These are phyloP conservation scores for Anas acuta DNA, from an alignment of 2,797 vertebrate species.

Conservation along the genomic window DNA sequence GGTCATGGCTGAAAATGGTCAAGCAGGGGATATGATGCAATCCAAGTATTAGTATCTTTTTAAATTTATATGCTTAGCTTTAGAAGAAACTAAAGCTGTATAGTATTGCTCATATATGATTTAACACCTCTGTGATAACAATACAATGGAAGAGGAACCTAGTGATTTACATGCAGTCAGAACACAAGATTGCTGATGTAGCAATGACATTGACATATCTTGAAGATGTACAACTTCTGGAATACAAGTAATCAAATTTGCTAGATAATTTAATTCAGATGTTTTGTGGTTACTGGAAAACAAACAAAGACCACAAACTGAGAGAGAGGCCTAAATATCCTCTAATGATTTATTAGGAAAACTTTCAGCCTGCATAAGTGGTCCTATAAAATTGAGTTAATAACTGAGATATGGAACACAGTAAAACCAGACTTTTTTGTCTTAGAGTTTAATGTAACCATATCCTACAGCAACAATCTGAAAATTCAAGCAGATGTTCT, in stretches of 20 bases:
- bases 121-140: background rate
- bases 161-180: constrained; percentile 28
- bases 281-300: constrained; percentile 67
- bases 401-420: constrained; percentile 39
- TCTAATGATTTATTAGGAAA: constrained; percentile 63
- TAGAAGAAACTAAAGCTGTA: background rate
- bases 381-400: constrained; percentile 51
- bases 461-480: constrained; percentile 51
- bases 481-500: constrained; percentile 63
- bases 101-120: background rate
- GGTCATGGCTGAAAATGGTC: background rate
- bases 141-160: background rate
- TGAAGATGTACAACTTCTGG: constrained; percentile 62
- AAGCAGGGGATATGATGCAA: background rate
- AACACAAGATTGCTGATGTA: constrained; percentile 31
- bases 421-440: constrained; percentile 61
- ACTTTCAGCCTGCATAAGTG: constrained; percentile 53
- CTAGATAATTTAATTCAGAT: constrained; percentile 63
- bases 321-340: constrained; percentile 41
- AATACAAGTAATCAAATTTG: constrained; percentile 58
- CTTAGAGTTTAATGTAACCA: constrained; percentile 42
- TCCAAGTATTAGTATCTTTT: background rate
- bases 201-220: constrained; percentile 34
- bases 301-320: constrained; percentile 61
- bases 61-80: background rate